Conservation (phyloP, 30 jellyfish, hydroid and myxozoan genomes). For the Thelohanellus kitauei region DNA sequence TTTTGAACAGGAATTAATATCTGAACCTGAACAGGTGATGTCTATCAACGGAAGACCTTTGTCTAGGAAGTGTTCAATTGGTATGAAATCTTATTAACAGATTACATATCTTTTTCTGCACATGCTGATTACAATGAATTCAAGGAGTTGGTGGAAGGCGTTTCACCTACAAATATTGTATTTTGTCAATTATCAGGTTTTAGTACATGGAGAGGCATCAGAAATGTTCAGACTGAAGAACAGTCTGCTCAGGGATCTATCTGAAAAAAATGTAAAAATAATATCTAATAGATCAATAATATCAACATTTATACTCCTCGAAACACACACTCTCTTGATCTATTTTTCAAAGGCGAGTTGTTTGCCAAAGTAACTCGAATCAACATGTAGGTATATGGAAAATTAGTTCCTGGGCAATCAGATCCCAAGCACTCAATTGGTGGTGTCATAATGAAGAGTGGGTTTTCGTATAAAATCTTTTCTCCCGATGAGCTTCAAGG, state of each 20-base stretch:
- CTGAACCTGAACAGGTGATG: slow-evolving; percentile 86
- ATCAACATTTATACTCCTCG: slow-evolving; percentile 79
- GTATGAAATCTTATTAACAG: slow-evolving; percentile 11
- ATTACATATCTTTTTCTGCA: slow-evolving; percentile 83
- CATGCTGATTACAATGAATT: slow-evolving; percentile 90
- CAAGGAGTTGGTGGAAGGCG: slow-evolving; percentile 41
- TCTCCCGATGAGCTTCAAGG: slow-evolving; percentile 73
- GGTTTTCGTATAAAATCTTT: slow-evolving; percentile 72
- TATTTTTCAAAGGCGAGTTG: slow-evolving; percentile 78
- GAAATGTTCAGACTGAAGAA: slow-evolving; percentile 87
- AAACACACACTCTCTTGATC: slow-evolving; percentile 68
- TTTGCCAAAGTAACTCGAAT: slow-evolving; percentile 49
- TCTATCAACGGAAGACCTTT: slow-evolving; percentile 71
- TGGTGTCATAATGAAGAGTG: slow-evolving; percentile 61
- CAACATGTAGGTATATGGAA: slow-evolving; percentile 19
- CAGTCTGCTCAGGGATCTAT: slow-evolving; percentile 58
- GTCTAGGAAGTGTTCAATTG: slow-evolving; percentile 31
- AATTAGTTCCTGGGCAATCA: slow-evolving; percentile 34
- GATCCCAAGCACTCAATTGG: too few species aligned
- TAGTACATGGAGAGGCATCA: slow-evolving; percentile 79
- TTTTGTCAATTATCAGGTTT: slow-evolving; percentile 14
- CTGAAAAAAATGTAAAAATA: slow-evolving; percentile 42
- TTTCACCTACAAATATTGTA: slow-evolving; percentile 79
- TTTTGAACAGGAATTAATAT: slow-evolving; percentile 26
- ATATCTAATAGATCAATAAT: slow-evolving; percentile 15